A percentile compares a stretch with the other conserved stretches of the same genome.
Conservation (phyloP, 2,797 vertebrate species). For the Kryptopterus vitreolus region DNA sequence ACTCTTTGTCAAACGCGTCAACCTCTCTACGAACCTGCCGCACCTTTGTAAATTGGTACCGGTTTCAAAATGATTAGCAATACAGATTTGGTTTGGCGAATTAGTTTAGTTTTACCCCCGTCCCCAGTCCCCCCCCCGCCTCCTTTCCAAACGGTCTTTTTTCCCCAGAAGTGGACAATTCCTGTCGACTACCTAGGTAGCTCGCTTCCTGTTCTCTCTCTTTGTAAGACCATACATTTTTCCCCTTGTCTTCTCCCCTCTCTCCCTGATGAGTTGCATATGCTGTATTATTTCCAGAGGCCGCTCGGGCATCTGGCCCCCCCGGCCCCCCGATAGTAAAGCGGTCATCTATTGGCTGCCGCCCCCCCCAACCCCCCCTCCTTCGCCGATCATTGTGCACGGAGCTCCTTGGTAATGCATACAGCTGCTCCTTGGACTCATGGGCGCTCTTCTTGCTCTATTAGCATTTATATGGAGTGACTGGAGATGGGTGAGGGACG, state of each 20-base stretch:
- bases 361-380: no score
- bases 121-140: neutral
- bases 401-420: conserved; percentile 56
- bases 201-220: conserved; percentile 1
- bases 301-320: conserved; percentile 54
- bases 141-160: neutral
- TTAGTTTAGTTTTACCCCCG: no score
- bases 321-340: conserved; percentile 78
- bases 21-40: neutral
- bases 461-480: conserved; percentile 78
- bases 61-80: neutral
- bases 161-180: conserved; percentile 10
- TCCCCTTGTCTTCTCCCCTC: neutral
- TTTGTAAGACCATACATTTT: conserved; percentile 11
- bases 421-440: conserved; percentile 69
- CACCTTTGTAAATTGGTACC: neutral
- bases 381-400: conserved; percentile 69
- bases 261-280: conserved; percentile 24
- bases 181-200: neutral
- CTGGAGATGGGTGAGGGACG: conserved; percentile 38
- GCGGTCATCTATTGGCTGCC: conserved; percentile 81
- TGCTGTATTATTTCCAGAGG: conserved; percentile 20
- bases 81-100: neutral
- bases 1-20: neutral
- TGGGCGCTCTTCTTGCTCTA: conserved; percentile 75